Base-by-base conservation (phyloP, 1,140 invertebrate species). In the Drosophila tropicalis region DNA sequence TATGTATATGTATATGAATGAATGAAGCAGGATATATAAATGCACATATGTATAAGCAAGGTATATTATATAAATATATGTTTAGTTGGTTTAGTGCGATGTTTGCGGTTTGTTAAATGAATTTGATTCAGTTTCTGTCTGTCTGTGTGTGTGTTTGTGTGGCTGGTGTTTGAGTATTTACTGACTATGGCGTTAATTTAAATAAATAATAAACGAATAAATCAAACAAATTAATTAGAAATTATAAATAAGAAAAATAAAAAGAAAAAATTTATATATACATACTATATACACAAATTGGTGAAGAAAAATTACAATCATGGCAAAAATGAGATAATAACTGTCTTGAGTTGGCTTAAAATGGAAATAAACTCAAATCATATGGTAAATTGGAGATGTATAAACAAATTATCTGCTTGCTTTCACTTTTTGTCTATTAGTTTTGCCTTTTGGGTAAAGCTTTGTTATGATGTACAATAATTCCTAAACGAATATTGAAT, bases 121-220 rank as follows among this genome's bases (percentile, higher is more conserved):
- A 22, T 22, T 51, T 51, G 0, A 29, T 25, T 29, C 5, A 6
- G 29, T 6, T 29, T 29, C 64, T 54, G 51, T 58, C 54, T 63
- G 61, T 40, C 34, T 69, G 56, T 41, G 40, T 41, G 17, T 41
- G n/a, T 66, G 12, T 66, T 69, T 69, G 40, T 44, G 65, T 77
- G 79, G 79, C 79, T 84, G 81, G 83, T 87, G 83, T 83, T 86
- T 86, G 83, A 89, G 81, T 85, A 77, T 84, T 79, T 41, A 51
- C 44, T 51, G 65, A 68, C 71, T 78, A 65, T 41, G 57, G 10
- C 65, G 25, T 55, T 54, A 40, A 67, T 63, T 54, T 19, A 78
- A 74, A 62, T 57, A 47, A 47, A 65, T 13, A 65, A 62, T 70
- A n/a, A 44, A 41, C 60, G 36, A 55, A 44, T 34, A 63, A 55